Evolutionary conservation across 2,888 invertebrate species (phyloP), one percentile per base, ranked within the genome.

Genomic region (Cremastinae sp.): DNA sequence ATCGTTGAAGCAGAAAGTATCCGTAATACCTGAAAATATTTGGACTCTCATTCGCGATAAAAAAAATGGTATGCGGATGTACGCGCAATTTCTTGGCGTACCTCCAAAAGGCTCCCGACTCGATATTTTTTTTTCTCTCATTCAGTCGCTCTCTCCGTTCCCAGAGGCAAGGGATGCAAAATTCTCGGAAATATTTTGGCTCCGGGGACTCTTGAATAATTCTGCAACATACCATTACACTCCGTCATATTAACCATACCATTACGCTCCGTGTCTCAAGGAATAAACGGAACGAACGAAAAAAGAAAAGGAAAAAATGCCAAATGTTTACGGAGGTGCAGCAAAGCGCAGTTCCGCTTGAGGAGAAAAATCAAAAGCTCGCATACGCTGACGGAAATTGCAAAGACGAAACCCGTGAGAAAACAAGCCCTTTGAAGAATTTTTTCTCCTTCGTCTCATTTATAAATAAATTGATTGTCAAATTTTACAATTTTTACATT

Each of bases 121-220:
- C 53, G 43, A 55, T 18, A 41, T 35, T 12, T 12, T 45, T 18
- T 8, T 62, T 55, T 65, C 28, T 43, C 64, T 55, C 41, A 3
- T 22, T n/a, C 65, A 35, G 53, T 53, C 22, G 56, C 47, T 45
- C 18, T 28, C 8, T 10, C 14, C 10, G 1, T 28, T 59, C 35
- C 39, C n/a, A n/a, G n/a, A 43, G 62, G 69, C 65, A 58, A 43
- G 16, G 35, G 49, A 28, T 28, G 28, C 53, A 53, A 65, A 75
- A 70, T 70, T 75, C 58, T 55, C 56, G 39, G 55, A 49, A 61
- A 66, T 66, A 61, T 75, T 71, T 66, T 61, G 75, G 65, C 75
- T 66, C 58, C 70, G 47, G 49, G 41, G 61, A 75, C 53, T 70
- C 75, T 49, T 75, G 75, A 75, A 71, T 75, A 70, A 71, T 75